Base-by-base conservation (phyloP, 2,797 vertebrate genomes). In the Numenius phaeopus region DNA sequence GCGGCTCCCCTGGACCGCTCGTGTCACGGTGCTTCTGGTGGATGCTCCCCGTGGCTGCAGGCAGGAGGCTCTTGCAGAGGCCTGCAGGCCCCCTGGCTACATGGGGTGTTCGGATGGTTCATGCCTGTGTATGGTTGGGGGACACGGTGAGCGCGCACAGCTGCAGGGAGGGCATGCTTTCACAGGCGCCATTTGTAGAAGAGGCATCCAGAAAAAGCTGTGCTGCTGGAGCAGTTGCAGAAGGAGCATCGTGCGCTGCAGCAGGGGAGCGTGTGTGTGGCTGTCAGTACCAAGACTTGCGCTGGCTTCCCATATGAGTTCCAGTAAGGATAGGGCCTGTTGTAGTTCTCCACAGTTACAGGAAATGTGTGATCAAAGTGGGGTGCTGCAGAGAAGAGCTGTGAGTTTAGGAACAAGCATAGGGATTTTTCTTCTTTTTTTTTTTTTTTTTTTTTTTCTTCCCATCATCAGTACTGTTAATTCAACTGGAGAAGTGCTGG, bases 121-220 rank as follows among this genome's bases (percentile, higher is more conserved):
- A 15, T 21, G 29, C 29, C 46, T 10, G 9, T 10, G 30, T 7
- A 7, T 3, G 59, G 16, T 2, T 11, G 59, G 9, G 61, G 42
- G 22, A 1, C 52, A 3, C 1, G 10, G 27, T 7, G 39, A 10
- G n/a, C 46, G 17, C 1, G 19, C 5, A 5, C 30, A 3, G 55
- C 50, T 19, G 49, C 32, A 0, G 7, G 0, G 26, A 3, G 9
- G 24, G 5, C 10, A 0, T 9, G 13, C 15, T 29, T 17, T 10
- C 7, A 15, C 22, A 0, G 5, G 1, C n/a, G 2, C 17, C 30
- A 1, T 2, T 47, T 16, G 2, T 2, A 3, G 22, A 11, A 3
- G 34, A 32, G 54, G 22, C 32, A 2, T 22, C 27, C 59, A 9
- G 59, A 2, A 40, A 15, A 3, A 11, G 19, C 32, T 24, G 30